Evolutionary conservation across 2,888 invertebrate species (phyloP), one percentile per base, ranked within the genome.

Genomic region (Chymomyza fuscimana): DNA sequence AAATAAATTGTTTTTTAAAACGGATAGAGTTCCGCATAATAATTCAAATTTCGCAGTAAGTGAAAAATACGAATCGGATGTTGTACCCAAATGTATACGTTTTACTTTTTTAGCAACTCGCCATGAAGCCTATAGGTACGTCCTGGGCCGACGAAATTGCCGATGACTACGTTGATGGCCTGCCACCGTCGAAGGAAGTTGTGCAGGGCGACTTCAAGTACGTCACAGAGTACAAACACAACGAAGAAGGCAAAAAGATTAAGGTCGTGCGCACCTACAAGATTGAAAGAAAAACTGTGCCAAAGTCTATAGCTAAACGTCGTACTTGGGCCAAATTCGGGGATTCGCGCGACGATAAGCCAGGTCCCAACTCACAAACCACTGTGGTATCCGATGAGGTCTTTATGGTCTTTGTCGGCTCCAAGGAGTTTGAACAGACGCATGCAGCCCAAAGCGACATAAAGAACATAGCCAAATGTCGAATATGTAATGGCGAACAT

Each of bases 141-240:
- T 97, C 97, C 78, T 98, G 98, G 98, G 98, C 98, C 60, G 98
- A 98, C 93, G 98, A 98, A 91, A 97, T 98, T 1, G 98, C 98
- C 90, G 95, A 97, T 36, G 97, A 97, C 89, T 94, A 96, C 79
- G 96, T 73, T 76, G 95, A 95, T 85, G 94, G 94, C 1, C 90
- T 96, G 46, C 95, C 96, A 16, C 94, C 96, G 63, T 94, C 95
- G 4, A 94, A 96, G 9, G 96, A 96, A 92, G 94, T 95, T 12
- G 93, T 95, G 12, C 96, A 97, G 89, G 97, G 97, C 92, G 96
- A 96, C 36, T 93, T 95, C 65, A 98, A 98, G 93, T 95, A 97
- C 77, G 94, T 98, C 25, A 98, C 98, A 0, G 98, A 98, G 92
- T 98, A 97, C 90, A 97, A 97, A 92, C 94, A 94, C 88, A 97